Conservation (phyloP, 2,888 invertebrate genomes). For the Epinotia demarniana region DNA sequence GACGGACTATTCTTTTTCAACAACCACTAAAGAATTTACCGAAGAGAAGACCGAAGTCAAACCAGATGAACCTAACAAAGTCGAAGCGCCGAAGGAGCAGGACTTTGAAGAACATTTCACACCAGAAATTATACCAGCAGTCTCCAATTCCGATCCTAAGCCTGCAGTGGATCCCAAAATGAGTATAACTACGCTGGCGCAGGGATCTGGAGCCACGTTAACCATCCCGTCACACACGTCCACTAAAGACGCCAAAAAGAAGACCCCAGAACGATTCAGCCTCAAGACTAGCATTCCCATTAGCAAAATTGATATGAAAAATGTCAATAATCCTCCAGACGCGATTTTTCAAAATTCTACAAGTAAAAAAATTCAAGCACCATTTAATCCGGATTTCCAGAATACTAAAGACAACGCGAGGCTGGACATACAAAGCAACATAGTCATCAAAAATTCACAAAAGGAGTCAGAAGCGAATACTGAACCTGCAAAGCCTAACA, state of each 20-base stretch:
- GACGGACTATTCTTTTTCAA: conserved; percentile 57
- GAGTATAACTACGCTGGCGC: conserved; percentile 68
- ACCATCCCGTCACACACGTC: conserved; percentile 57
- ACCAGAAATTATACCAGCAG: conserved; percentile 66
- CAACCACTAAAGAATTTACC: conserved; percentile 52
- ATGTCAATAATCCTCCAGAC: conserved; percentile 66
- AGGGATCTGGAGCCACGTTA: conserved; percentile 69
- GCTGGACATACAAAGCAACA: conserved; percentile 78
- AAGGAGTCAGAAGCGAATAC: conserved; percentile 61
- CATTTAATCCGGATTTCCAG: conserved; percentile 61
- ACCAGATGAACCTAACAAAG: conserved; percentile 49
- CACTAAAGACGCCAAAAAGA: conserved; percentile 67
- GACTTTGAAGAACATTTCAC: conserved; percentile 77
- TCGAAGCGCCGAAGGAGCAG: conserved; percentile 54
- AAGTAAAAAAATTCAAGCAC: conserved; percentile 52
- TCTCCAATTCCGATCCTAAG: conserved; percentile 55
- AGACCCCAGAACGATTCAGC: conserved; percentile 72
- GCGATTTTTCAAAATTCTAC: conserved; percentile 54
- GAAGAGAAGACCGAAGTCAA: conserved; percentile 53
- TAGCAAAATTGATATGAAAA: conserved; percentile 79
- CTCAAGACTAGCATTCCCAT: conserved; percentile 81
- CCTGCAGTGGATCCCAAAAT: conserved; percentile 64
- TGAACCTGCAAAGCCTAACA: conserved; percentile 39
- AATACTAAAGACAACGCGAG: conserved; percentile 57
- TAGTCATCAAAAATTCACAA: conserved; percentile 70